phyloP scores from a whole-genome alignment of 2,797 vertebrate species.

The Gambusia yucatana region DNA sequence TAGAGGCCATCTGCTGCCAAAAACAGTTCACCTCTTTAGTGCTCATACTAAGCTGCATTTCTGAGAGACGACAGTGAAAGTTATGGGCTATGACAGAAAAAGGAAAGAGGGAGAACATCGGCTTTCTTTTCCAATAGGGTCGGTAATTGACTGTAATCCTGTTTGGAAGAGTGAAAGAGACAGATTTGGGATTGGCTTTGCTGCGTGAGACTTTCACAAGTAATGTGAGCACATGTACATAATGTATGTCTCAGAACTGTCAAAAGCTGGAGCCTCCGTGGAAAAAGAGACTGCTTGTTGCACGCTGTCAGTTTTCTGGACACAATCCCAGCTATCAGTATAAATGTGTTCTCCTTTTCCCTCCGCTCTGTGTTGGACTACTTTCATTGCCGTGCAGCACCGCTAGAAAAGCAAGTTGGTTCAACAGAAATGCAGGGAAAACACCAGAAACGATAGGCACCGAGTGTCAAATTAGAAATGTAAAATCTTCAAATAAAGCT shows the following conservation, averaged over 20 bases:
- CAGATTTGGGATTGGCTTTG: conserved; percentile 68
- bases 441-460: neutral
- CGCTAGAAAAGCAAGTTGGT: neutral
- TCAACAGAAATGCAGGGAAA: neutral
- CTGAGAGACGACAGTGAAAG: conserved; percentile 57
- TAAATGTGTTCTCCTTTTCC: conserved; percentile 7
- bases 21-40: conserved; percentile 42
- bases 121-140: conserved; percentile 43
- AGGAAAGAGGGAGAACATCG: conserved; percentile 32
- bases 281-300: conserved; percentile 12
- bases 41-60: conserved; percentile 37
- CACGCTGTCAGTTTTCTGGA: conserved; percentile 11
- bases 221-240: conserved; percentile 50
- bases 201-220: conserved; percentile 35
- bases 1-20: conserved; percentile 58
- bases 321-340: conserved; percentile 8
- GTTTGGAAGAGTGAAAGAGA: conserved; percentile 59
- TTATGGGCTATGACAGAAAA: conserved; percentile 61
- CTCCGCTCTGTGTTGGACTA: neutral
- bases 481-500: conserved; percentile 7
- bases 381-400: neutral
- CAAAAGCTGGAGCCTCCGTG: conserved; percentile 37
- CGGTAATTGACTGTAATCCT: conserved; percentile 65
- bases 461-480: conserved; percentile 1
- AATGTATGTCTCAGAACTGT: conserved; percentile 63